These are phyloP conservation scores for Scomber japonicus DNA, from an alignment of 2,113 vertebrate genomes.

Conservation along the genomic window DNA sequence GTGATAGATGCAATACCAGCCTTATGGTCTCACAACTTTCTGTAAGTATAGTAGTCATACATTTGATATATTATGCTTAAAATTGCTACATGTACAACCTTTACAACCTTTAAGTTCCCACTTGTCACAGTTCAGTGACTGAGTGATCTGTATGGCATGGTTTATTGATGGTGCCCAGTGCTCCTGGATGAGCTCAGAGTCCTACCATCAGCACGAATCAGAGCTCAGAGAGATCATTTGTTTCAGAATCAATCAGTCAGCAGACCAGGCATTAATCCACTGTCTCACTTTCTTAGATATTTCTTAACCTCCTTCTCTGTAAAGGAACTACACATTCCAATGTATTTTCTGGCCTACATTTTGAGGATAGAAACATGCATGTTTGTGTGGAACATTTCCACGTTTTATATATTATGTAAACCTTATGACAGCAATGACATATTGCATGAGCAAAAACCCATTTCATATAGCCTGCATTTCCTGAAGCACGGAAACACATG, in stretches of 20 bases:
- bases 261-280: neutral
- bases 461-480: slow-evolving; percentile 23
- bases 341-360: neutral
- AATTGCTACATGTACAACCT: neutral
- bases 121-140: slow-evolving; percentile 17
- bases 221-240: neutral
- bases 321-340: neutral
- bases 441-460: slow-evolving; percentile 19
- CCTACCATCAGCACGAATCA: slow-evolving; percentile 2
- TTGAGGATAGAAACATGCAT: neutral
- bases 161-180: slow-evolving; percentile 20
- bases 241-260: slow-evolving; percentile 26
- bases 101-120: neutral
- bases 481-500: slow-evolving; percentile 38
- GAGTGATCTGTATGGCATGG: slow-evolving; percentile 20
- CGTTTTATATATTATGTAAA: slow-evolving; percentile 21
- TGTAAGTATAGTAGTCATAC: neutral
- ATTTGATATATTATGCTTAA: neutral
- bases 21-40: neutral
- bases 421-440: slow-evolving; percentile 23
- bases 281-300: neutral
- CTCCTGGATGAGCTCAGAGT: slow-evolving; percentile 26
- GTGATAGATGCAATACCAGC: too few species aligned
- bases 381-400: neutral
- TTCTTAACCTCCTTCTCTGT: neutral